These are phyloP conservation scores for Enteromius anoplus DNA, from an alignment of 2,797 vertebrate species.

Conservation along the genomic window DNA sequence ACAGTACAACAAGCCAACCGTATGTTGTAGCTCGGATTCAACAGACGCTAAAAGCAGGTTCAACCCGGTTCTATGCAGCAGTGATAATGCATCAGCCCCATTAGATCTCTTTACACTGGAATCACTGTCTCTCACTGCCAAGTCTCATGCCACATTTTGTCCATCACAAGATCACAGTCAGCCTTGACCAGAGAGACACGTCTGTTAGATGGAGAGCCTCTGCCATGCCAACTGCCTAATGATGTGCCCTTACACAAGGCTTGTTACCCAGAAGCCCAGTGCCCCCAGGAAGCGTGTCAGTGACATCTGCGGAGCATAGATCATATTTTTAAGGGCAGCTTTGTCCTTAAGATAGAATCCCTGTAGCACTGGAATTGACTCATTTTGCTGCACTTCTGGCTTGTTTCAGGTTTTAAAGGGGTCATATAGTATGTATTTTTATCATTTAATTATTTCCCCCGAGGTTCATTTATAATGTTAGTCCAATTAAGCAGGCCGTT, in stretches of 20 bases:
- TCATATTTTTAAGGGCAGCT: slow-evolving; percentile 8
- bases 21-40: slow-evolving; percentile 29
- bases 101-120: slow-evolving; percentile 38
- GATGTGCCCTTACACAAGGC: slow-evolving; percentile 41
- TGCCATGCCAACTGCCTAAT: slow-evolving; percentile 48
- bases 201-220: slow-evolving; percentile 12
- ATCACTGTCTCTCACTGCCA: slow-evolving; percentile 72
- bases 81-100: slow-evolving; percentile 36
- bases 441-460: slow-evolving; percentile 36
- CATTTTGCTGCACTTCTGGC: slow-evolving; percentile 7
- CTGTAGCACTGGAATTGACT: slow-evolving; percentile 11
- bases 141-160: slow-evolving; percentile 35
- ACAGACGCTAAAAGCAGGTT: slow-evolving; percentile 28
- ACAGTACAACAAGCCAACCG: slow-evolving; percentile 10
- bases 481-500: slow-evolving; percentile 24
- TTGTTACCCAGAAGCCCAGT: slow-evolving; percentile 6
- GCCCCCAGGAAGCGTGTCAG: not conserved
- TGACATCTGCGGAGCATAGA: not conserved
- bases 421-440: slow-evolving; percentile 36
- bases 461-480: slow-evolving; percentile 16
- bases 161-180: slow-evolving; percentile 32
- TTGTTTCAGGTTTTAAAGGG: slow-evolving; percentile 38
- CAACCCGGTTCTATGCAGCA: slow-evolving; percentile 48
- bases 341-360: slow-evolving; percentile 15
- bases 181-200: slow-evolving; percentile 38